Percentiles rank a stretch among this genome's conserved stretches.
Conservation (phyloP, 1,140 invertebrate species). For the Lepeophtheirus salmonis region DNA sequence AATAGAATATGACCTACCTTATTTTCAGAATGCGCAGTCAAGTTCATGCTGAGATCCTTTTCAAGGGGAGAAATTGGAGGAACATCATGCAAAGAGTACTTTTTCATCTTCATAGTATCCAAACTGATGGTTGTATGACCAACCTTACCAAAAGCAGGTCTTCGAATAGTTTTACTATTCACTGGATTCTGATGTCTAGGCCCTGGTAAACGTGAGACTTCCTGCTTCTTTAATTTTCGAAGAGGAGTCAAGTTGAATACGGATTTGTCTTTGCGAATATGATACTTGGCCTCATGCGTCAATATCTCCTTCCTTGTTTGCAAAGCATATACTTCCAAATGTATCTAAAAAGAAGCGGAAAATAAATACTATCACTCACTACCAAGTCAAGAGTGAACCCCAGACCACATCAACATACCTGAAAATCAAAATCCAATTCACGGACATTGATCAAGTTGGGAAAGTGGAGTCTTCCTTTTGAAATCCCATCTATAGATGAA, state of each 20-base stretch:
- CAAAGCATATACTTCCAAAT: slow-evolving; percentile 63
- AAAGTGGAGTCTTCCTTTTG: slow-evolving; percentile 40
- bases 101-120: slow-evolving; percentile 46
- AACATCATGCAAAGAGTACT: slow-evolving; percentile 43
- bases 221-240: slow-evolving; percentile 23
- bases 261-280: slow-evolving; percentile 43
- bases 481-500: slow-evolving; percentile 29
- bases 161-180: slow-evolving; percentile 39
- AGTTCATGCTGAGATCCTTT: slow-evolving; percentile 47
- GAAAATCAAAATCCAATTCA: slow-evolving; percentile 62
- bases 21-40: slow-evolving; percentile 49
- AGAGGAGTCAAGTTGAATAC: slow-evolving; percentile 19
- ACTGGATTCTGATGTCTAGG: slow-evolving; percentile 1
- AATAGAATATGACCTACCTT: too few relatives aligned
- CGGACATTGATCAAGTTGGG: slow-evolving; percentile 58
- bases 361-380: not conserved
- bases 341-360: slow-evolving; percentile 4
- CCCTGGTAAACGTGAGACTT: not conserved
- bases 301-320: slow-evolving; percentile 54
- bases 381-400: too few relatives aligned
- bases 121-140: slow-evolving; percentile 54
- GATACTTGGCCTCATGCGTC: slow-evolving; percentile 63
- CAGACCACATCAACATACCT: too few relatives aligned
- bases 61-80: slow-evolving; percentile 48
- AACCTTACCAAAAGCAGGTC: slow-evolving; percentile 56